Conservation (phyloP, 2,888 invertebrate genomes). For the Sepioteuthis lessoniana region DNA sequence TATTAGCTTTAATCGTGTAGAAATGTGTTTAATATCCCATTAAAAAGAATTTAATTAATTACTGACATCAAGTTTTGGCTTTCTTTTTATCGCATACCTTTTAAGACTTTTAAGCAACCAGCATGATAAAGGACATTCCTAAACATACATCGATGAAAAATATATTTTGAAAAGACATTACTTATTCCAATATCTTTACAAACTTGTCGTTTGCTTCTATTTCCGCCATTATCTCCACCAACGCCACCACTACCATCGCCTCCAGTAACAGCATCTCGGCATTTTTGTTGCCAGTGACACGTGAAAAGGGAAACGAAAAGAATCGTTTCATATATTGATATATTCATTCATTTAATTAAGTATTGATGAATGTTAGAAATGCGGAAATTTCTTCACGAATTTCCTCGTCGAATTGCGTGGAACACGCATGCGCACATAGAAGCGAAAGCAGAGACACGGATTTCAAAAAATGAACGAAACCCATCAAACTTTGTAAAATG, state of each 20-base stretch:
- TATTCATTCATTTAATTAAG: slow-evolving; percentile 13
- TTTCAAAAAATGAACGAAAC: neutral
- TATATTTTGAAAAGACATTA: too few relatives aligned
- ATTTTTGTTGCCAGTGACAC: neutral
- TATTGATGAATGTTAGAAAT: slow-evolving; percentile 1
- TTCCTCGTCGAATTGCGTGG: neutral
- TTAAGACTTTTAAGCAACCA: too few relatives aligned
- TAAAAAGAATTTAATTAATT: too few relatives aligned
- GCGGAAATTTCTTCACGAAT: neutral
- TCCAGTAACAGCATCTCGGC: neutral
- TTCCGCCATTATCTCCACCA: neutral
- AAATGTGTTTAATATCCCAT: too few relatives aligned
- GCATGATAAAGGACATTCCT: too few relatives aligned
- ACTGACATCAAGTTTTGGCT: too few relatives aligned
- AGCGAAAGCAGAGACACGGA: neutral
- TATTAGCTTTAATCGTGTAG: too few relatives aligned
- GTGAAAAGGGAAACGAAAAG: neutral
- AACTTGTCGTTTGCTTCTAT: too few relatives aligned
- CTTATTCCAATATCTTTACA: too few relatives aligned
- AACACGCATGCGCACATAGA: neutral
- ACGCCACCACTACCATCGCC: neutral
- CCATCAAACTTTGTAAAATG: neutral
- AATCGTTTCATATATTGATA: slow-evolving; percentile 12
- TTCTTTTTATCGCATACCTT: too few relatives aligned
- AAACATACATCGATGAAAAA: too few relatives aligned